These are phyloP conservation scores for Centropyge bicolor DNA, from an alignment of 2,797 vertebrate genomes.

Conservation along the genomic window DNA sequence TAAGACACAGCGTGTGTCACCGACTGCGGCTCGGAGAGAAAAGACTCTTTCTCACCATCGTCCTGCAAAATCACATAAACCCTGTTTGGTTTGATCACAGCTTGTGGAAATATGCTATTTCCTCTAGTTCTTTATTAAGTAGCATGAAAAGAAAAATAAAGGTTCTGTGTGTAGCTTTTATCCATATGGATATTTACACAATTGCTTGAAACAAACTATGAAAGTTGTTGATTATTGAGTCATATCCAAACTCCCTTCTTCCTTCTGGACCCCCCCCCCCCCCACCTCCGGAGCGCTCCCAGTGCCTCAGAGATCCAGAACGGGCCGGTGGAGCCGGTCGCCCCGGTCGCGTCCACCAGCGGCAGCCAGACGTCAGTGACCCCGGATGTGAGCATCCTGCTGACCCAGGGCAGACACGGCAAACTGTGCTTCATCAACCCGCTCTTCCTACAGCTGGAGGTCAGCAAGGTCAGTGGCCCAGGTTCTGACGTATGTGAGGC, in stretches of 20 bases:
- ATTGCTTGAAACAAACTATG: neutral
- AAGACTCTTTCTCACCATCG: constrained; percentile 12
- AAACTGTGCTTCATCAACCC: constrained; percentile 91
- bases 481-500: neutral
- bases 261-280: constrained; percentile 5
- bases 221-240: neutral
- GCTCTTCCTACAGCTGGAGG: constrained; percentile 85
- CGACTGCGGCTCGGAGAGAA: constrained; percentile 22
- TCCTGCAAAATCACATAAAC: constrained; percentile 34
- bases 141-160: too few species aligned
- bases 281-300: constrained; percentile 89
- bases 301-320: constrained; percentile 76
- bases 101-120: neutral
- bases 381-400: constrained; percentile 55
- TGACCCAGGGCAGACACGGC: constrained; percentile 67
- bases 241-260: neutral
- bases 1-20: constrained; percentile 32
- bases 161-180: too few species aligned
- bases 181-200: too few species aligned
- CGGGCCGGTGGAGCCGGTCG: constrained; percentile 57
- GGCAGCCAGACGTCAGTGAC: constrained; percentile 30
- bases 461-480: constrained; percentile 62
- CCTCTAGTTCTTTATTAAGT: neutral
- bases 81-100: neutral
- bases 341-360: constrained; percentile 50